phyloP scores from a whole-genome alignment of 2,888 invertebrate genomes.

The Pocota personata region DNA sequence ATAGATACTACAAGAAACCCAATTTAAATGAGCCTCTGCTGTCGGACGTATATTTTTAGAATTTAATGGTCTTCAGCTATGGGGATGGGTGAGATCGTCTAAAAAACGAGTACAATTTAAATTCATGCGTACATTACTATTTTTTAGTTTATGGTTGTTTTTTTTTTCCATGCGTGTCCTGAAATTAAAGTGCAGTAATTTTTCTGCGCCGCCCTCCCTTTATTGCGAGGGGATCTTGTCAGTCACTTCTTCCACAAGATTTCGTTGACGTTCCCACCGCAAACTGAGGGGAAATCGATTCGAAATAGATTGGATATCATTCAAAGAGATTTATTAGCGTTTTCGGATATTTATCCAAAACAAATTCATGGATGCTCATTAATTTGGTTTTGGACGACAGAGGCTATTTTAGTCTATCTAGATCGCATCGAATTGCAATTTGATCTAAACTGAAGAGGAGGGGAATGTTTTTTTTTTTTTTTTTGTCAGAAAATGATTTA shows the following conservation, averaged over 20 bases:
- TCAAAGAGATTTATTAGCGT: slow-evolving; percentile 66
- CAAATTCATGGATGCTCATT: slow-evolving; percentile 69
- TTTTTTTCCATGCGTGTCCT: slow-evolving; percentile 50
- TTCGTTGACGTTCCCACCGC: background rate
- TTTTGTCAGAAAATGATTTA: background rate
- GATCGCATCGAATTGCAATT: slow-evolving; percentile 62
- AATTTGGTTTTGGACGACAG: slow-evolving; percentile 57
- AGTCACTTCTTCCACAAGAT: background rate
- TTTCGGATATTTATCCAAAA: slow-evolving; percentile 70
- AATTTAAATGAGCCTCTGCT: slow-evolving; percentile 61
- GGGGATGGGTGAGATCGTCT: slow-evolving; percentile 28
- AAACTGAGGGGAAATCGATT: slow-evolving; percentile 53
- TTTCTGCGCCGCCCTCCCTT: slow-evolving; percentile 50
- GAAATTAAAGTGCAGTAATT: slow-evolving; percentile 65
- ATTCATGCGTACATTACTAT: slow-evolving; percentile 49
- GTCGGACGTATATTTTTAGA: slow-evolving; percentile 61
- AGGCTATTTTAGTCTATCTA: slow-evolving; percentile 38
- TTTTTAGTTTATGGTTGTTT: slow-evolving; percentile 59
- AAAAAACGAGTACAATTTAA: slow-evolving; percentile 68
- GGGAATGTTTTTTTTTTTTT: background rate
- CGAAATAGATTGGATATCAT: slow-evolving; percentile 69
- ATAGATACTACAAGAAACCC: slow-evolving; percentile 38
- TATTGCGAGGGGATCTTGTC: slow-evolving; percentile 26
- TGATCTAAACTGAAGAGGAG: slow-evolving; percentile 11
- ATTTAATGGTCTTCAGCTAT: slow-evolving; percentile 36